Conservation (phyloP, 2,113 vertebrate species). For the Sus scrofa region T2T-Sscrofa CM000824.6:99687501-99688000, state of each 20-base stretch:
- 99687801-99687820: not conserved
- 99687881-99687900: not conserved
- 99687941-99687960: slow-evolving; percentile 16
- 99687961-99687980: not conserved
- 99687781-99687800: not conserved
- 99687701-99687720: not conserved
- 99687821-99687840: accelerated
- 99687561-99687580: slow-evolving; percentile 39
- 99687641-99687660: not conserved
- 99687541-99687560: slow-evolving; percentile 23
- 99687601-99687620: not conserved
- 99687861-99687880: not conserved
- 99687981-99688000: not conserved
- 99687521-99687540: not conserved
- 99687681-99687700: not conserved
- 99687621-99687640: slow-evolving; percentile 2
- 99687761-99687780: not conserved
- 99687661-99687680: not conserved
- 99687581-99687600: not conserved
- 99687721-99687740: not conserved
- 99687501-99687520: not conserved
- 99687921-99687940: not conserved
- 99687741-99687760: not conserved
- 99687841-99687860: not conserved
- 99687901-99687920: slow-evolving; percentile 35